Base-by-base conservation (phyloP, 2,113 vertebrate genomes). In the Larimichthys polyactis region DNA sequence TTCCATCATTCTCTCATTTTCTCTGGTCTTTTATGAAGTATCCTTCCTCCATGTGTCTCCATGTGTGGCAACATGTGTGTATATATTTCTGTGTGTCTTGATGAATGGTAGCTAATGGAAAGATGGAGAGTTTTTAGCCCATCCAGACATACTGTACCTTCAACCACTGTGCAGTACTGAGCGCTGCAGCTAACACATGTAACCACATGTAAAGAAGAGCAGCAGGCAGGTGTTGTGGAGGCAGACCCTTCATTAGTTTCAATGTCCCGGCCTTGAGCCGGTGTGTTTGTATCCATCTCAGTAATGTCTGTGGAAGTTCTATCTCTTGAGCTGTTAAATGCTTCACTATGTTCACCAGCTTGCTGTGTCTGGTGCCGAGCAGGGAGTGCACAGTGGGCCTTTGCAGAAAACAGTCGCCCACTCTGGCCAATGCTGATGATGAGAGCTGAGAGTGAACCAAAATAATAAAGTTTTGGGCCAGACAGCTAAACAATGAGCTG, bases 11-110 rank as follows among this genome's bases (percentile, higher is more conserved):
- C 20, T 44, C 22, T 75, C 0, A 16, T 68, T 63, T 57, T 36
- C 66, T 43, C 49, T 49, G 19, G 51, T 60, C 44, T n/a, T 65
- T 72, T 59, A 14, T 52, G 0, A 65, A 59, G 51, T 67, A 14
- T 62, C 68, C 15, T 66, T 51, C 5, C 44, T 64, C 54, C 20
- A 66, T n/a, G 46, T 40, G 44, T 19, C n/a, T 15, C 6, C 2
- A 48, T 43, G 59, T 0, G 12, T 46, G 48, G 32, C 49, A 27
- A 49, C 2, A 4, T 70, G 6, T 49, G 27, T 77, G 36, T 22
- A 32, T n/a, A 32, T 68, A 32, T 68, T 24, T 76, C 40, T 64
- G 32, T 62, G 43, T 70, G 43, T 75, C 2, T 58, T 58, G 68
- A 46, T 51, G 11, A 67, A 40, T 52, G 46, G 16, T 55, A 57